A percentile compares a stretch with the other conserved stretches of the same genome.
phyloP scores from a whole-genome alignment of 1,140 invertebrate species.

The Stegodyphus dumicola region DNA sequence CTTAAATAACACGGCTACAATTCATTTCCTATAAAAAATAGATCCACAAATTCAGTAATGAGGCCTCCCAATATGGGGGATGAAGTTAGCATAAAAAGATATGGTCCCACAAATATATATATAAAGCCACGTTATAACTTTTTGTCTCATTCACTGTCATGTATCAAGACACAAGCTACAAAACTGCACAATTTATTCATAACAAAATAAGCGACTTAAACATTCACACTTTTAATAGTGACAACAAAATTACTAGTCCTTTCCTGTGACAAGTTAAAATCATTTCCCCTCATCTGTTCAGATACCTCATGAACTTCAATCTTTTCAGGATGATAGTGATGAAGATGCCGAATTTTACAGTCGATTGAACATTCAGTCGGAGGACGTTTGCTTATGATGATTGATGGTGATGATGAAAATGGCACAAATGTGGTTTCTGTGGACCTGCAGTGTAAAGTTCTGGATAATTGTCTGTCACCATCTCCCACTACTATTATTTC shows the following conservation, averaged over 20 bases:
- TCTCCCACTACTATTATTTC: conserved; percentile 28
- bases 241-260: conserved; percentile 57
- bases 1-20: too few species aligned
- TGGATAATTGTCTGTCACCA: neutral
- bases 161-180: neutral
- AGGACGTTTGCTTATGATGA: conserved; percentile 38
- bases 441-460: neutral
- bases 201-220: neutral
- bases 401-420: conserved; percentile 30
- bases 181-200: neutral
- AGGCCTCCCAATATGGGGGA: conserved; percentile 45
- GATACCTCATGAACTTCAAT: conserved; percentile 16
- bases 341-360: conserved; percentile 46
- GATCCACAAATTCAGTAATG: conserved; percentile 23
- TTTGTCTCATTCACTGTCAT: neutral
- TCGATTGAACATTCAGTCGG: conserved; percentile 34
- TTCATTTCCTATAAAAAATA: conserved; percentile 47
- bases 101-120: conserved; percentile 38
- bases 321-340: conserved; percentile 52
- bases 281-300: neutral
- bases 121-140: conserved; percentile 22
- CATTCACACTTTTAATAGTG: conserved; percentile 62
- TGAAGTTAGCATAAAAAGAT: conserved; percentile 49
- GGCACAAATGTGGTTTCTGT: neutral
- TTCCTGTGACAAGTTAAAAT: conserved; percentile 5